These are phyloP conservation scores for Sinocyclocheilus rhinocerous DNA, from an alignment of 2,113 vertebrate genomes.

Conservation along the genomic window DNA sequence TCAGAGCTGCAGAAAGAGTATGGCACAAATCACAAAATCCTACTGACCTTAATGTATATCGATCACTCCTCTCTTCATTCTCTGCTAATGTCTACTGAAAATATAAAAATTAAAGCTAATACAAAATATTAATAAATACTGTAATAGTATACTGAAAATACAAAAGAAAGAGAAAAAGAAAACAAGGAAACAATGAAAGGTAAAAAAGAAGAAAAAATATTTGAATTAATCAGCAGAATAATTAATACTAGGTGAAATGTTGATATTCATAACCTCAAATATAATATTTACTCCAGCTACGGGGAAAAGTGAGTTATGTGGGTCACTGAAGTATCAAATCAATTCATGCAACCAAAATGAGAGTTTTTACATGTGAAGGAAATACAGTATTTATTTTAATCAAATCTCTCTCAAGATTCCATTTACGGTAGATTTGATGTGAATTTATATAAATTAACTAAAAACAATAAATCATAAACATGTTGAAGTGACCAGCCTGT, in stretches of 20 bases:
- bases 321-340: background rate
- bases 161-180: background rate
- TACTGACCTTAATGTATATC: no score
- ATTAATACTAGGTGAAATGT: slow-evolving; percentile 40
- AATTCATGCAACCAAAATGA: background rate
- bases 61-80: no score
- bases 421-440: background rate
- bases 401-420: background rate
- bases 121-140: no score
- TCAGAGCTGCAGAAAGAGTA: no score
- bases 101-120: no score
- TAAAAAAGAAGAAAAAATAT: slow-evolving; percentile 23
- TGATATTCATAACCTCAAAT: slow-evolving; percentile 14
- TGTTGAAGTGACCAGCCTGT: background rate
- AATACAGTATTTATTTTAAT: background rate
- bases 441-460: no score
- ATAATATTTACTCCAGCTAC: no score
- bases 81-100: no score
- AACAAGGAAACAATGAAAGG: background rate
- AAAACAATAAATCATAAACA: background rate
- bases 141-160: no score
- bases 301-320: background rate
- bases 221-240: slow-evolving; percentile 38
- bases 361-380: background rate
- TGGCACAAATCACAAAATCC: no score